Evolutionary conservation across 2,888 invertebrate species (phyloP), one percentile per base, ranked within the genome.

Genomic region (Tortrix viridana): DNA sequence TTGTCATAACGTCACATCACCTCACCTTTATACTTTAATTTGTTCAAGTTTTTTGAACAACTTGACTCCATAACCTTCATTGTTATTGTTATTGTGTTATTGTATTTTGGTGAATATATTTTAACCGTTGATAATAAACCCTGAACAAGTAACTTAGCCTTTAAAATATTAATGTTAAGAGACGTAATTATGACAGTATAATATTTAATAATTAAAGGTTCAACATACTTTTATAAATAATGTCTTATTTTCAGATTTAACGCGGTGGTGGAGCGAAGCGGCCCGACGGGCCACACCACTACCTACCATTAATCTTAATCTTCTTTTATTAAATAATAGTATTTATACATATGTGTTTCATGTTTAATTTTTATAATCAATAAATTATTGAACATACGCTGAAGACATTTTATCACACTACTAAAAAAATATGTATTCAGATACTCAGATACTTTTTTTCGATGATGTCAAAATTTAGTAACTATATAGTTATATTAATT

Each of bases 221-320:
- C 32, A 4, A 32, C 22, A 9, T 50, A 32, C 14, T 9, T 50
- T 12, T 32, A 32, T 23, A 23, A 18, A 7, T 1, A 47, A 5
- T 14, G 3, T 6, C 0, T 57, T 44, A 12, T 47, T 63, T 59
- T n/a, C 66, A 66, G 66, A 47, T 66, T 66, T 47, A 60, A 63
- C 23, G 66, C 66, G 6, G 63, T 66, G 44, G 66, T 66, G 5
- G 57, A 58, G 32, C 55, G 66, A 38, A 66, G 26, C 18, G 63
- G 66, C 14, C 66, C 63, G 7, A 55, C 48, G 3, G 16, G 49
- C 3, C 66, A 66, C 37, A 43, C 49, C 5, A 63, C 66, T 1
- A 66, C 59, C n/a, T 66, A 66, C 26, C 66, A 66, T 47, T 55
- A 53, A 57, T 58, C 52, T 58, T n/a, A n/a, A n/a, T n/a, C 43